Evolutionary conservation across 2,888 invertebrate genomes (phyloP).

Genomic region (Chrysolina haemoptera): DNA sequence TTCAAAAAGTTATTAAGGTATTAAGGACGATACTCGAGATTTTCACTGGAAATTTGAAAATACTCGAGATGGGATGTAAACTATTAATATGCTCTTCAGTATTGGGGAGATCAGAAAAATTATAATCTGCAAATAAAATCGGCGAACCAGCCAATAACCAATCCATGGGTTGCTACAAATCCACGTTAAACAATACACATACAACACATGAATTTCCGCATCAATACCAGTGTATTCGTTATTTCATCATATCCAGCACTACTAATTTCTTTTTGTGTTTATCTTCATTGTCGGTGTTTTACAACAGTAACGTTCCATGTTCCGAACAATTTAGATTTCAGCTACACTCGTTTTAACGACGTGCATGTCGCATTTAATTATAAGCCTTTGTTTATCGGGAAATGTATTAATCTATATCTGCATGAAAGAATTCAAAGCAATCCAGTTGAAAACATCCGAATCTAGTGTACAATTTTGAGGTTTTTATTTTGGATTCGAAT

Average conservation of each 20-base stretch:
- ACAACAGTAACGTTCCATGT: conserved; percentile 36
- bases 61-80: too few species aligned
- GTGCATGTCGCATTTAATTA: conserved; percentile 39
- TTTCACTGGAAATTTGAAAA: too few species aligned
- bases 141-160: neutral
- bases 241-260: conserved; percentile 23
- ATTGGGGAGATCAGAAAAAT: neutral
- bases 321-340: conserved; percentile 40
- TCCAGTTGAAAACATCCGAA: conserved; percentile 17
- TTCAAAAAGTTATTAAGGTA: too few species aligned
- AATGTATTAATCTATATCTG: conserved; percentile 37
- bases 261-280: conserved; percentile 34
- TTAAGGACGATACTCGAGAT: too few species aligned
- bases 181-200: conserved; percentile 4
- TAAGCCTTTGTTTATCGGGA: conserved; percentile 35
- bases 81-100: too few species aligned
- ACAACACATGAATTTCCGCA: conserved; percentile 20
- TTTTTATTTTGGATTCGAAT: conserved; percentile 2
- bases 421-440: conserved; percentile 35
- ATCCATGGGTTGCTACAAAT: neutral
- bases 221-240: conserved; percentile 24
- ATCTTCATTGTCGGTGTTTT: conserved; percentile 37
- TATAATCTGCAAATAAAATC: neutral
- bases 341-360: conserved; percentile 37
- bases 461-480: conserved; percentile 10